Evolutionary conservation across 2,888 invertebrate genomes (phyloP), one percentile per base, ranked within the genome.

Genomic region (Halictus quadricinctus): DNA sequence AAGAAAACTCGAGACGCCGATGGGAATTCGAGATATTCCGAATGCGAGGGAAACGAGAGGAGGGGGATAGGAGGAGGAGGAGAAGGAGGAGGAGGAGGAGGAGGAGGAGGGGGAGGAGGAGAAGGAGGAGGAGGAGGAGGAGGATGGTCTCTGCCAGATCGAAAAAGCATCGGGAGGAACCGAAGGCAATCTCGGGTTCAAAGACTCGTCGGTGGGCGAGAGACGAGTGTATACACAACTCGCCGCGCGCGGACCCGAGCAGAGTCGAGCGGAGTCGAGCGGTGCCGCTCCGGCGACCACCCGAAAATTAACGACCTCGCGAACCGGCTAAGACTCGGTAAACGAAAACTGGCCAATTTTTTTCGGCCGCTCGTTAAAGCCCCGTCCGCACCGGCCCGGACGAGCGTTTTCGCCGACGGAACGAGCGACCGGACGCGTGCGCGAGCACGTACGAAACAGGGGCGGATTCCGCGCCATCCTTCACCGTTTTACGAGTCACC

Each of bases 241-340:
- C n/a, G n/a, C n/a, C 58, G 58, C 58, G 54, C 21, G 58, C 58
- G n/a, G 58, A 58, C 86, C 84, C 88, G 15, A 29, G 29, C 25
- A 29, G 29, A 64, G 64, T n/a, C 54, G 58, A 58, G 29, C 25
- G 64, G 29, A 64, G 64, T n/a, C 54, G 58, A 58, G 5, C 58
- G 58, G n/a, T n/a, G 58, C 41, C 69, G 21, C 69, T 69, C 21
- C 69, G 85, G 87, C 86, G 89, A 87, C 88, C 88, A 84, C 87
- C 89, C 90, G 92, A 92, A 90, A 92, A 92, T 92, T 91, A 92
- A 92, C 92, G 91, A 92, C 88, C 87, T 90, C 88, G 90, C 89
- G 88, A 89, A 92, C 88, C 89, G 88, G 84, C 88, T 87, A 88
- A 87, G 91, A 91, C 89, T 91, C 85, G 84, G 91, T 91, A 90